These are phyloP conservation scores for Danio albolineatus DNA, from an alignment of 2,797 vertebrate genomes.

Conservation along the genomic window DNA sequence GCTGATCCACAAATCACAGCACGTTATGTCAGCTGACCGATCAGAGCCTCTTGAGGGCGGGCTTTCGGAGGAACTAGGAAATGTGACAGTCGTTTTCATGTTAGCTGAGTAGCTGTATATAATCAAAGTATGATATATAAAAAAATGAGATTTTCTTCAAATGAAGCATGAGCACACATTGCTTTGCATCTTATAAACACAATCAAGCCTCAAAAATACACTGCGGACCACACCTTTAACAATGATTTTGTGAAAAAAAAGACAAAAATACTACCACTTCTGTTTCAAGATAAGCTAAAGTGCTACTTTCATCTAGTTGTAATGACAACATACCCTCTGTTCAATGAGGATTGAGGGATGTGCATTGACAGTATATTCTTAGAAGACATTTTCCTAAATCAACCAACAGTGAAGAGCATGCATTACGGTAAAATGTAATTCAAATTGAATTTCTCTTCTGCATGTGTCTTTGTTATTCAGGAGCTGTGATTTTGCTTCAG, in stretches of 20 bases:
- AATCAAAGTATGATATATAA: too few species aligned
- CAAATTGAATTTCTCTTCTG: neutral
- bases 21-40: too few species aligned
- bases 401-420: neutral
- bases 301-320: neutral
- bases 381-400: neutral
- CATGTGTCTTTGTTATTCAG: neutral
- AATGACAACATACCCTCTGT: neutral
- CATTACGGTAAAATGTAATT: conserved; percentile 1
- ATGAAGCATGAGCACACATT: too few species aligned
- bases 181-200: too few species aligned
- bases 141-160: too few species aligned
- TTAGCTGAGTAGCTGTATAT: too few species aligned
- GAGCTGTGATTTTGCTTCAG: neutral
- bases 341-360: neutral
- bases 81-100: too few species aligned
- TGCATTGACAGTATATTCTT: neutral
- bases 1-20: too few species aligned
- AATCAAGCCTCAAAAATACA: too few species aligned
- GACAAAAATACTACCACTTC: neutral
- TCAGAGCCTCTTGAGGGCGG: too few species aligned
- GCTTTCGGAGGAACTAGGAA: too few species aligned
- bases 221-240: too few species aligned
- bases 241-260: neutral
- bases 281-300: neutral